Evolutionary conservation across 1,140 invertebrate species (phyloP).

Genomic region (Scylla paramamosain): DNA sequence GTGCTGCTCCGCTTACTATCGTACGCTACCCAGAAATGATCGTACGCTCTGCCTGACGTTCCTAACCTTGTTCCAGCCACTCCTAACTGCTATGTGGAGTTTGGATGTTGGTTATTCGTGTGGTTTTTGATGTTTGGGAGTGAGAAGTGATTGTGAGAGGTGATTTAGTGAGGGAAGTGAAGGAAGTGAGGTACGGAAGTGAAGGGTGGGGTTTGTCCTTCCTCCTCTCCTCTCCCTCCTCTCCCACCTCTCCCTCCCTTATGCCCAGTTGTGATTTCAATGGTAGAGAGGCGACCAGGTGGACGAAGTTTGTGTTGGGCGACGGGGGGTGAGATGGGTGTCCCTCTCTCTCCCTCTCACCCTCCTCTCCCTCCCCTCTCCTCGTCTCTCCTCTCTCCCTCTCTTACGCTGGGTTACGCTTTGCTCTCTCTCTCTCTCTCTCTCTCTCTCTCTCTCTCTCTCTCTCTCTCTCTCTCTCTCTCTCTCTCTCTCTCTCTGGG

Average conservation of each 20-base stretch:
- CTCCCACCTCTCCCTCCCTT: neutral
- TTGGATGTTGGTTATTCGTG: too few species aligned
- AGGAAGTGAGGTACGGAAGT: neutral
- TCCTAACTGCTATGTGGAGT: too few species aligned
- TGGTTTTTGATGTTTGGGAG: too few species aligned
- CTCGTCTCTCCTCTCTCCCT: too few species aligned
- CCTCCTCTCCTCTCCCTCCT: neutral
- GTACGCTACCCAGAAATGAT: constrained; percentile 22
- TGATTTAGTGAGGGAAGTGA: neutral
- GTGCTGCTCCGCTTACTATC: neutral
- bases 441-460: constrained; percentile 21
- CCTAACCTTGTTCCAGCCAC: neutral
- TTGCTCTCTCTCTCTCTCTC: neutral
- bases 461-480: constrained; percentile 22
- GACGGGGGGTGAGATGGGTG: neutral
- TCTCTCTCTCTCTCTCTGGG: too few species aligned
- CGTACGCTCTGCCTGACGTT: neutral
- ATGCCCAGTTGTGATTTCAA: constrained; percentile 59
- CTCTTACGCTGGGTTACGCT: too few species aligned
- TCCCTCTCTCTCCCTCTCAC: too few species aligned
- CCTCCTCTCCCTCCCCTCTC: too few species aligned
- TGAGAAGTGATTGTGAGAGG: neutral
- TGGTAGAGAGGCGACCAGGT: constrained; percentile 53
- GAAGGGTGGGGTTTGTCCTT: neutral
- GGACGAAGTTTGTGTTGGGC: constrained; percentile 55